Evolutionary conservation across 2,113 vertebrate genomes (phyloP).

Genomic region (Salvator merianae): DNA sequence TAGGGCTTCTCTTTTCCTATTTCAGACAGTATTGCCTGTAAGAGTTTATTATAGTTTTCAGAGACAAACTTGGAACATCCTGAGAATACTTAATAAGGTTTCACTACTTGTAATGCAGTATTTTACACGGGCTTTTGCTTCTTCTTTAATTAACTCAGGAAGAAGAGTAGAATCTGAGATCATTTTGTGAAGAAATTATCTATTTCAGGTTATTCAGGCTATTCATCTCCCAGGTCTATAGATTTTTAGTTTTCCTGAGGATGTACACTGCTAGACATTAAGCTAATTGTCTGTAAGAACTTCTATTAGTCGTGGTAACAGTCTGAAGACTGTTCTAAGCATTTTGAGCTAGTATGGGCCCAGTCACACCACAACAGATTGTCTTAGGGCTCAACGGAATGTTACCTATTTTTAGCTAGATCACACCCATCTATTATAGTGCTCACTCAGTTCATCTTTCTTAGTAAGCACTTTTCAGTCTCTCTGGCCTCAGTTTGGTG

Average conservation of each 20-base stretch:
- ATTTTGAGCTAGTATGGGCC: background rate
- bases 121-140: background rate
- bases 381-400: no score
- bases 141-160: background rate
- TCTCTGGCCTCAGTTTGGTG: no score
- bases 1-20: background rate
- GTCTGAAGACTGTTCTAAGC: background rate
- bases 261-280: background rate
- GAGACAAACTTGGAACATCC: background rate
- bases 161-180: background rate
- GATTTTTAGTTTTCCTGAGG: background rate
- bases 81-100: constrained; percentile 17
- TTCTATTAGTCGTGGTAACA: background rate
- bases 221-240: background rate
- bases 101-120: background rate
- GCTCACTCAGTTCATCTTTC: no score
- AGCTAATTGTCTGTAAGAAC: background rate
- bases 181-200: background rate
- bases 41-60: constrained; percentile 6
- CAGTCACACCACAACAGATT: no score
- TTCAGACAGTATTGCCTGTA: background rate
- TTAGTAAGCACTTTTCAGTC: no score
- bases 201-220: background rate
- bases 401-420: no score
- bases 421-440: no score